A percentile compares a stretch with the other conserved stretches of the same genome.
Conservation (phyloP, 2,113 vertebrate genomes). For the Nymphicus hollandicus region DNA sequence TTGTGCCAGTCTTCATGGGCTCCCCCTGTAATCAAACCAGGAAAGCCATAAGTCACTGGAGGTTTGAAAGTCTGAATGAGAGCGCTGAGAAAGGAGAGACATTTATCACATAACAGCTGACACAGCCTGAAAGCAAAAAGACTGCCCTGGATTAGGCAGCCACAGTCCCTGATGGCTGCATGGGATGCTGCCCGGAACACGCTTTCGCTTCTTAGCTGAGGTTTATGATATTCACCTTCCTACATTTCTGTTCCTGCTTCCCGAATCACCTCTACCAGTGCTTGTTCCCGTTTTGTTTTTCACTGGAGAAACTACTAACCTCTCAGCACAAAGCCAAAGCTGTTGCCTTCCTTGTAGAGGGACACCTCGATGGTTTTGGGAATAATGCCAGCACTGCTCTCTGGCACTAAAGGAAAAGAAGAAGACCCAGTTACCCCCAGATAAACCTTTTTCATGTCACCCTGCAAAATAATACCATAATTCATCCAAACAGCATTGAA, state of each 20-base stretch:
- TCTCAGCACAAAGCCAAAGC: constrained; percentile 96
- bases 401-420: constrained; percentile 77
- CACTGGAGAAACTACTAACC: constrained; percentile 73
- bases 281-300: not conserved
- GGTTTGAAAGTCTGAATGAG: not conserved
- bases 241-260: not conserved
- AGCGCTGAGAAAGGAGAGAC: not conserved
- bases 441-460: not conserved
- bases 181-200: not conserved
- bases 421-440: not conserved
- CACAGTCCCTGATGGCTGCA: not conserved
- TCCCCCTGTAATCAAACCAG: constrained; percentile 79
- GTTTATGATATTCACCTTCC: not conserved
- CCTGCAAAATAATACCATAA: not conserved
- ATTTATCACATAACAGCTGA: not conserved
- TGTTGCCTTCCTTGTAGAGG: constrained; percentile 94
- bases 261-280: not conserved
- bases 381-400: constrained; percentile 82
- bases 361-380: constrained; percentile 93
- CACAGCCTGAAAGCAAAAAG: not conserved
- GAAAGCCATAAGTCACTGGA: not conserved
- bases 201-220: not conserved
- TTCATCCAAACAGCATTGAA: not conserved
- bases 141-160: not conserved
- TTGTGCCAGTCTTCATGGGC: constrained; percentile 95